phyloP scores from a whole-genome alignment of 1,140 invertebrate genomes.

The Nylanderia fulva region DNA sequence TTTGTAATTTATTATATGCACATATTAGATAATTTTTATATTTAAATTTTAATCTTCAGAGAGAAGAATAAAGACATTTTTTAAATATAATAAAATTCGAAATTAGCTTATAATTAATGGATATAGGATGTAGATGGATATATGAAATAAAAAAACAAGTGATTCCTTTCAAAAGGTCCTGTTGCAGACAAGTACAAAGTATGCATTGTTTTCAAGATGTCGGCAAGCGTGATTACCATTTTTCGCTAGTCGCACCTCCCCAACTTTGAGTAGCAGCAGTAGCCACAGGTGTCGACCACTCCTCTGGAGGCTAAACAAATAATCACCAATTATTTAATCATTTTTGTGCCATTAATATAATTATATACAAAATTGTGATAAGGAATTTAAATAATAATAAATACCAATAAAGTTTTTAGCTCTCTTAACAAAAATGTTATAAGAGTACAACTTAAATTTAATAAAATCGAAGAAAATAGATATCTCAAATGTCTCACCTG shows the following conservation, averaged over 20 bases:
- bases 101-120: neutral
- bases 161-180: constrained; percentile 29
- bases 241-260: constrained; percentile 79
- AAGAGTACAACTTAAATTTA: neutral
- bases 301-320: constrained; percentile 75
- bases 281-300: constrained; percentile 76
- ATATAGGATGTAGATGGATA: neutral
- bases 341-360: too few relatives aligned
- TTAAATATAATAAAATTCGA: too few relatives aligned
- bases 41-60: too few relatives aligned
- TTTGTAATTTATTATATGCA: too few relatives aligned
- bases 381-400: too few relatives aligned
- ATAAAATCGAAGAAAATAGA: neutral
- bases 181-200: constrained; percentile 68
- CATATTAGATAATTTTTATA: too few relatives aligned
- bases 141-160: neutral
- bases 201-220: constrained; percentile 43
- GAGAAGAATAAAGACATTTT: too few relatives aligned
- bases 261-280: constrained; percentile 76
- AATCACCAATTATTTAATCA: neutral
- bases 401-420: neutral
- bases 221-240: constrained; percentile 74
- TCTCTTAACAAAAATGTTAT: neutral
- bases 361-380: too few relatives aligned
- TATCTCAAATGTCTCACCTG: constrained; percentile 43